phyloP scores from a whole-genome alignment of 1,140 invertebrate species.

The Atta colombica region DNA sequence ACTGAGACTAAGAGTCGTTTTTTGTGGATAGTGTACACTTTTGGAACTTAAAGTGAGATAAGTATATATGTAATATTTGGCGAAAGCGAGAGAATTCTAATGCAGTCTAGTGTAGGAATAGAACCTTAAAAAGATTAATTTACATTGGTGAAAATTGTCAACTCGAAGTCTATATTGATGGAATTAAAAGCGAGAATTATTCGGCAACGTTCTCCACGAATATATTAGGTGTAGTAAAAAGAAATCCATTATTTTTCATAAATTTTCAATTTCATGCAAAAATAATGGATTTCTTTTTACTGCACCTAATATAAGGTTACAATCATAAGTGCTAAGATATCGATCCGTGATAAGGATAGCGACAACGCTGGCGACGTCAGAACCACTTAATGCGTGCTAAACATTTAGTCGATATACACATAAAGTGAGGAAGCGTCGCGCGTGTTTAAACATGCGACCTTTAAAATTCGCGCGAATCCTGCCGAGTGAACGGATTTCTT shows the following conservation, averaged over 20 bases:
- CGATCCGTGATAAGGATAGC: not conserved
- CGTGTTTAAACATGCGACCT: not conserved
- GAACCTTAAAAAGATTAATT: no score
- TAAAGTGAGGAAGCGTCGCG: conserved; percentile 41
- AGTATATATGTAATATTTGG: no score
- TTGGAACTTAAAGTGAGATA: no score
- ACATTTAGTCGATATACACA: conserved; percentile 62
- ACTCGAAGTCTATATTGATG: not conserved
- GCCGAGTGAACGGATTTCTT: conserved; percentile 6
- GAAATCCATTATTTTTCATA: no score
- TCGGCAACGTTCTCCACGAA: not conserved
- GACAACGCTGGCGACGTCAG: not conserved
- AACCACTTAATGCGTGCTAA: conserved; percentile 43
- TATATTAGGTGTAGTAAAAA: no score
- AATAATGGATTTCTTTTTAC: no score
- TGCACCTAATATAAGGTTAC: not conserved
- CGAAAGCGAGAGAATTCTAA: no score
- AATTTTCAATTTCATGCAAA: no score
- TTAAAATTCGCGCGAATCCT: conserved; percentile 2
- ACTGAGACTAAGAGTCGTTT: no score
- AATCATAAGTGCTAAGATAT: not conserved
- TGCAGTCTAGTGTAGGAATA: no score
- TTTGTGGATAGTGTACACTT: no score
- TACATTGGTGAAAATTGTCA: not conserved
- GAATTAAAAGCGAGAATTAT: not conserved